Evolutionary conservation across 1,140 invertebrate species (phyloP).

Genomic region (Cotesia chilonis): DNA sequence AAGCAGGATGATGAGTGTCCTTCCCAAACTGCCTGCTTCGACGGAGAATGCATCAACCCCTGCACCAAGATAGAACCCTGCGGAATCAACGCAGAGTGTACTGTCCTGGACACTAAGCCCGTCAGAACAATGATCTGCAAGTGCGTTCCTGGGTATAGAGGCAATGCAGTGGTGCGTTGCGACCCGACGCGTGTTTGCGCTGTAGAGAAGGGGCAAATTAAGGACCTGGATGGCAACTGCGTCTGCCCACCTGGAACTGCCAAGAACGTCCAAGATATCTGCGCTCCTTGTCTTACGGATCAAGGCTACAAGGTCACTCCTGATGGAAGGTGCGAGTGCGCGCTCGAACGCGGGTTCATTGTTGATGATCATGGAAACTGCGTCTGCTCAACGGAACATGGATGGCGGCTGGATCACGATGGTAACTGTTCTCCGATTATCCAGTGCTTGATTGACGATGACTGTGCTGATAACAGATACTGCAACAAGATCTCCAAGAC

Average conservation of each 20-base stretch:
- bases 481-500: slow-evolving; percentile 75
- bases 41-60: slow-evolving; percentile 83
- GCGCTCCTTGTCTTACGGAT: slow-evolving; percentile 75
- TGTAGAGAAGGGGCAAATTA: slow-evolving; percentile 76
- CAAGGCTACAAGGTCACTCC: slow-evolving; percentile 79
- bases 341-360: slow-evolving; percentile 76
- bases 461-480: slow-evolving; percentile 80
- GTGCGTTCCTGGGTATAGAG: slow-evolving; percentile 84
- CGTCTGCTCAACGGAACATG: slow-evolving; percentile 76
- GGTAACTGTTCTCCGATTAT: slow-evolving; percentile 73
- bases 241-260: slow-evolving; percentile 79
- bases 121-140: slow-evolving; percentile 89
- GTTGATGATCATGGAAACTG: slow-evolving; percentile 81
- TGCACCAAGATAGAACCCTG: slow-evolving; percentile 83
- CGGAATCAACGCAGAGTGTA: slow-evolving; percentile 81
- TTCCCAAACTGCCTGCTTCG: slow-evolving; percentile 81
- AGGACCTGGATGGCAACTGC: slow-evolving; percentile 76
- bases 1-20: slow-evolving; percentile 83
- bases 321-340: slow-evolving; percentile 82
- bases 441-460: slow-evolving; percentile 76
- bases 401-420: slow-evolving; percentile 72
- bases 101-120: slow-evolving; percentile 81
- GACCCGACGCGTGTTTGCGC: slow-evolving; percentile 75
- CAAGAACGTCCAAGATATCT: slow-evolving; percentile 79
- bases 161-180: slow-evolving; percentile 81